Conservation (phyloP, 1,140 invertebrate genomes). For the Apis cerana region DNA sequence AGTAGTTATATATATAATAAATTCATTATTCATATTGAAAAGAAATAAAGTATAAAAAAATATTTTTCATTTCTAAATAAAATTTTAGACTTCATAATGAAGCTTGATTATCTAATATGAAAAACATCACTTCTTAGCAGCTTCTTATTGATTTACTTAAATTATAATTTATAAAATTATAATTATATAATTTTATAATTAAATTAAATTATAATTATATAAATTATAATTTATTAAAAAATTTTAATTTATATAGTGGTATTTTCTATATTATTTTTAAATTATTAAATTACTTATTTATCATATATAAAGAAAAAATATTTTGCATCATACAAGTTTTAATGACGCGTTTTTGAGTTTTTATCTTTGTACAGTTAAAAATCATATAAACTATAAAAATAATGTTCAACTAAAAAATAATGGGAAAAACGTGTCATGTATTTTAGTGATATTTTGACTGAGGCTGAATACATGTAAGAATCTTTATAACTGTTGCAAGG, state of each 20-base stretch:
- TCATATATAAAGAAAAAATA: neutral
- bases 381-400: neutral
- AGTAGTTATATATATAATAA: neutral
- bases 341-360: neutral
- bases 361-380: neutral
- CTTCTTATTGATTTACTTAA: slow-evolving; percentile 8
- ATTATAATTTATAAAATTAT: neutral
- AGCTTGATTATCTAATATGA: neutral
- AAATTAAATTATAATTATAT: too few relatives aligned
- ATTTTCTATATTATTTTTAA: slow-evolving; percentile 26
- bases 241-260: slow-evolving; percentile 4
- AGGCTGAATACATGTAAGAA: slow-evolving; percentile 49
- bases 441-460: slow-evolving; percentile 44
- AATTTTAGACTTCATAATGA: slow-evolving; percentile 21
- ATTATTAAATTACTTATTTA: slow-evolving; percentile 35
- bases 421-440: slow-evolving; percentile 18
- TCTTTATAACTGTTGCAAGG: slow-evolving; percentile 8
- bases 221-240: neutral
- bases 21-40: slow-evolving; percentile 36
- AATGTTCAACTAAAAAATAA: neutral
- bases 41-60: neutral
- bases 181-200: too few relatives aligned
- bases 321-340: neutral
- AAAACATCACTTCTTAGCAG: neutral
- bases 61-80: slow-evolving; percentile 1